Evolutionary conservation across 1,140 invertebrate species (phyloP).

Genomic region (Andricus grossulariae): DNA sequence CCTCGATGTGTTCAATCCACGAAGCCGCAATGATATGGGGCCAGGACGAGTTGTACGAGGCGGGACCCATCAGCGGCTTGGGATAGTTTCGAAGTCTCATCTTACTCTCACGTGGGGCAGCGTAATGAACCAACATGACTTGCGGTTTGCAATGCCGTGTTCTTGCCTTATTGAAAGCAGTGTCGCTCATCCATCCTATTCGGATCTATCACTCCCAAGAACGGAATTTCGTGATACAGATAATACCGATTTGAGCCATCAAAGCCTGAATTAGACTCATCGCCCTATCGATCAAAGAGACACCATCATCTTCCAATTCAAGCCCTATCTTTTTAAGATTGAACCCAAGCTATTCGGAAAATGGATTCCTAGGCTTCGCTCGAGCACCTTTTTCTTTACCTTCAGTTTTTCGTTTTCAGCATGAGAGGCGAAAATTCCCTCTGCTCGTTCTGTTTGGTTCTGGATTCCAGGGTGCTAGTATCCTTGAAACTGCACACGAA

Average conservation of each 20-base stretch:
- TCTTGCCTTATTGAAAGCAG: conserved; percentile 74
- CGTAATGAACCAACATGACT: conserved; percentile 74
- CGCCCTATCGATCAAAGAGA: conserved; percentile 33
- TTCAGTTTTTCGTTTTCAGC: conserved; percentile 19
- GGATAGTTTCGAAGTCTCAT: conserved; percentile 66
- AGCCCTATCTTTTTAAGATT: conserved; percentile 22
- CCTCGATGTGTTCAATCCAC: no score
- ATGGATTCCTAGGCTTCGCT: conserved; percentile 28
- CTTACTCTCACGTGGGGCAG: conserved; percentile 67
- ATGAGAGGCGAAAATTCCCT: background rate
- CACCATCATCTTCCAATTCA: conserved; percentile 45
- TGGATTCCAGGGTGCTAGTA: conserved; percentile 59
- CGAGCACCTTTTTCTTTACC: background rate
- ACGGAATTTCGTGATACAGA: conserved; percentile 22
- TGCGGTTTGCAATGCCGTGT: conserved; percentile 69
- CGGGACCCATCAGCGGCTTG: conserved; percentile 60
- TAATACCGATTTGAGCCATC: conserved; percentile 32
- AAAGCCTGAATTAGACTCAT: conserved; percentile 34
- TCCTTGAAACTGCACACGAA: conserved; percentile 60
- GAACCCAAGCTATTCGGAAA: background rate
- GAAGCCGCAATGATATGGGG: background rate
- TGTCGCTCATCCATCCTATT: conserved; percentile 67
- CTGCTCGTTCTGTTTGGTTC: conserved; percentile 34
- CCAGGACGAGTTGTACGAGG: conserved; percentile 46
- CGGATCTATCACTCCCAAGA: conserved; percentile 35